Evolutionary conservation across 64 coral and sea anemone species (phyloP), one percentile per base, ranked within the genome.

Genomic region (Pocillopora damicornis): DNA sequence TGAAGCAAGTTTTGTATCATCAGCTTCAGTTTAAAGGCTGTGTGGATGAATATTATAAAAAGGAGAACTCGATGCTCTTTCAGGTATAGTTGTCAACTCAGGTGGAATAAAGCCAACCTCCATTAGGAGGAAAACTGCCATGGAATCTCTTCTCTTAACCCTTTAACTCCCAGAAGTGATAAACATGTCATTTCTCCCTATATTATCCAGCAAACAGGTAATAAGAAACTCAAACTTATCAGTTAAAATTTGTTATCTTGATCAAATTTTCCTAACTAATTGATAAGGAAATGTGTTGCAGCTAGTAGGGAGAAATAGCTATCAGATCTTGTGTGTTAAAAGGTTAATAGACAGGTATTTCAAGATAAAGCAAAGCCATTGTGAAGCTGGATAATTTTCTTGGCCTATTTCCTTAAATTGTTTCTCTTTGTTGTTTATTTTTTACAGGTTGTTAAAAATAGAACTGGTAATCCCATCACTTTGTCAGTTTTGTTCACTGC

Each of bases 61-160:
- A 93, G 5, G 89, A 96, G 22, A 96, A 96, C 42, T 96, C 94
- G 57, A 56, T 96, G 60, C 89, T 96, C 72, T 81, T 89, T 88
- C 74, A 96, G 91, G 94, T 96, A 76, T 86, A 86, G 22, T 82
- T 13, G 22, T 73, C 30, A 73, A 73, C 20, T 23, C 4, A 73
- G 73, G 22, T 26, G 22, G 11, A 75, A 75, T 25, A 69, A 69
- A 69, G 16, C 15, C 15, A 69, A 69, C 42, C 7, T 51, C 42
- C 42, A 51, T 51, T 51, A 4, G 42, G 42, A 4, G 42, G 67
- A 23, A 25, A 30, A 71, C 67, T 23, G 5, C 42, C 42, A 51
- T 51, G 42, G 42, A 51, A 71, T 71, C 11, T 11, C 11, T n/a
- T 23, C 67, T 67, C 64, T 67, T 18, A 67, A 67, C 16, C 17